Conservation (phyloP, 2,113 vertebrate species). For the Maccullochella peelii region DNA sequence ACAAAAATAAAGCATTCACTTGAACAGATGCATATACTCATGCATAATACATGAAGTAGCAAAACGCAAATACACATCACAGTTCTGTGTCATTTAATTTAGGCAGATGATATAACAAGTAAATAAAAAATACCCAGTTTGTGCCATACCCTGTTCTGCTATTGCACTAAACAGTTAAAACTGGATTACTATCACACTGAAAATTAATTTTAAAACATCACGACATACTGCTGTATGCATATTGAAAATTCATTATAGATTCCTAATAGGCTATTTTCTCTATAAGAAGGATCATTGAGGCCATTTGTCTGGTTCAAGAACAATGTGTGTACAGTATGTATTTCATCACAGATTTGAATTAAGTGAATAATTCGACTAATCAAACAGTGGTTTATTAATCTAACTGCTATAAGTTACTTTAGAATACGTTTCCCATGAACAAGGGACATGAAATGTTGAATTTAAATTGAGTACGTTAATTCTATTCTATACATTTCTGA, state of each 20-base stretch:
- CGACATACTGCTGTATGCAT: not conserved
- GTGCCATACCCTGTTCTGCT: not conserved
- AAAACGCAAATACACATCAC: slow-evolving; percentile 31
- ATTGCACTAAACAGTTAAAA: slow-evolving; percentile 5
- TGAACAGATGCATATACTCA: slow-evolving; percentile 46
- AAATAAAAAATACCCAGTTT: slow-evolving; percentile 3
- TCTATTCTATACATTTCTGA: not conserved
- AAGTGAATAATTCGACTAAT: not conserved
- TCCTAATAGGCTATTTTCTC: not conserved
- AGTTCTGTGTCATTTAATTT: slow-evolving; percentile 51
- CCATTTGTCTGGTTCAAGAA: not conserved
- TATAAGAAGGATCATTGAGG: not conserved
- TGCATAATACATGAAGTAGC: slow-evolving; percentile 38
- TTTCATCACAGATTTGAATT: not conserved
- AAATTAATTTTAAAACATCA: not conserved
- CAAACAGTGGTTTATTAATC: not conserved
- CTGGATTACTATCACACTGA: slow-evolving; percentile 7
- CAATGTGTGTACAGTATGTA: not conserved
- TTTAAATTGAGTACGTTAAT: not conserved
- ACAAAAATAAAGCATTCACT: slow-evolving; percentile 41
- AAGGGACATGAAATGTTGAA: too few species aligned
- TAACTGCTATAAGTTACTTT: not conserved
- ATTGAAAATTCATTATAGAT: not conserved
- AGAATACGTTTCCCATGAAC: not conserved
- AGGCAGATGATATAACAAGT: slow-evolving; percentile 46